Percentiles rank a stretch among this genome's conserved stretches.
Conservation (phyloP, 1,140 invertebrate species). For the Zaprionus inermis region DNA sequence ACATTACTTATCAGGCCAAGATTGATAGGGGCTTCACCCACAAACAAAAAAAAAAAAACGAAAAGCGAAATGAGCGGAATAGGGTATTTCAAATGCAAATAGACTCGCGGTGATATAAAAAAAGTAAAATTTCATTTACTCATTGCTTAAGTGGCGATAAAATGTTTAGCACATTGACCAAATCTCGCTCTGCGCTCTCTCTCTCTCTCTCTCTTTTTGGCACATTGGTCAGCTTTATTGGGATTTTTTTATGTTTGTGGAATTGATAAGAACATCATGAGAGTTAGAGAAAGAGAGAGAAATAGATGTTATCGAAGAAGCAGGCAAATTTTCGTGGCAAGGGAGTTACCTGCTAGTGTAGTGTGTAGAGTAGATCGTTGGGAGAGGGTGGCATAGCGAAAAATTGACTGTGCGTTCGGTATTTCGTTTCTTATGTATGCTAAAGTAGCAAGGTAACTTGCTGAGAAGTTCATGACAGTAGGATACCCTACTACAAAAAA, state of each 20-base stretch:
- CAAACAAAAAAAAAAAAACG: not conserved
- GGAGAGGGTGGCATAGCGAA: not conserved
- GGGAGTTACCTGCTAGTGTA: not conserved
- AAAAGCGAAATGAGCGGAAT: not conserved
- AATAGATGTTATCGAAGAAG: not conserved
- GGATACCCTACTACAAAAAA: not conserved
- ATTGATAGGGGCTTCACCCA: conserved; percentile 19
- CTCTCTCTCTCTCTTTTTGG: not conserved
- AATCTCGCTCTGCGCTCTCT: not conserved
- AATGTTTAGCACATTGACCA: conserved; percentile 54
- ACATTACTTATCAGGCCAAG: conserved; percentile 3
- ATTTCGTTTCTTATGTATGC: too few species aligned
- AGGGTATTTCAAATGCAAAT: conserved; percentile 43
- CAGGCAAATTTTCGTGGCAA: not conserved
- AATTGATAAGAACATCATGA: conserved; percentile 49
- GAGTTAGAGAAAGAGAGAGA: not conserved
- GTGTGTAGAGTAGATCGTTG: not conserved
- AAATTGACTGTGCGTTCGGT: too few species aligned
- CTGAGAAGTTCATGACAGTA: not conserved
- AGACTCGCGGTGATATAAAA: conserved; percentile 24
- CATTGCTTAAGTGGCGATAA: conserved; percentile 63
- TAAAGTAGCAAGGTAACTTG: too few species aligned
- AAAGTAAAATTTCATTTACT: conserved; percentile 58
- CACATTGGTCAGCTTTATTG: conserved; percentile 39
- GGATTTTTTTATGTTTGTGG: conserved; percentile 44